A percentile compares a stretch with the other conserved stretches of the same genome.
Conservation (phyloP, 2,888 invertebrate species). For the Bembecia ichneumoniformis region DNA sequence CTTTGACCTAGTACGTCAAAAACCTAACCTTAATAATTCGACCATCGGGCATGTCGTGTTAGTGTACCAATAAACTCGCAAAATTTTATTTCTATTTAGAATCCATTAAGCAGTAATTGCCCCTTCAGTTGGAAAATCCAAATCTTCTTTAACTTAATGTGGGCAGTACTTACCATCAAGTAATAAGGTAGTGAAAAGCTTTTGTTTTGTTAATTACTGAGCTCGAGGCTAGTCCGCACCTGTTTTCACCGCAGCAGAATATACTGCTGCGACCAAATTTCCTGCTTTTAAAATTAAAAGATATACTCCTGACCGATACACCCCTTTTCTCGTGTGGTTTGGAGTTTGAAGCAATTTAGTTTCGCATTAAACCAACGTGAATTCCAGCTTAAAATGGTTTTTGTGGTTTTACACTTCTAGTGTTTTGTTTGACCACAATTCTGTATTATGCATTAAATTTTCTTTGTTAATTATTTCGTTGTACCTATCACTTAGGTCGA, state of each 20-base stretch:
- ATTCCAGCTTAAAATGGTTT: slow-evolving; percentile 1
- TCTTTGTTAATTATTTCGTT: too few species aligned
- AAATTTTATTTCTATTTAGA: not conserved
- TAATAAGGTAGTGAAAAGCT: slow-evolving; percentile 49
- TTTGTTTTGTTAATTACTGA: slow-evolving; percentile 63
- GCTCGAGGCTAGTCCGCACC: slow-evolving; percentile 44
- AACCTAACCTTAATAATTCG: too few species aligned
- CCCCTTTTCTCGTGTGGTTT: slow-evolving; percentile 2
- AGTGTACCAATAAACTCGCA: not conserved
- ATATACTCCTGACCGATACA: slow-evolving; percentile 40
- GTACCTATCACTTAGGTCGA: too few species aligned
- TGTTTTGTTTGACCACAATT: too few species aligned
- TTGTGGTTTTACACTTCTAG: not conserved
- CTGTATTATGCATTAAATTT: too few species aligned
- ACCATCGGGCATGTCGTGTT: too few species aligned
- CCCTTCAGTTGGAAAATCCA: slow-evolving; percentile 19
- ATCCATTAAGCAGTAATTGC: not conserved
- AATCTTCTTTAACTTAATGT: slow-evolving; percentile 40
- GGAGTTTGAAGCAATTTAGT: slow-evolving; percentile 3
- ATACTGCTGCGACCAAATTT: slow-evolving; percentile 47
- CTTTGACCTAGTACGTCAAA: too few species aligned
- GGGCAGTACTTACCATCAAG: slow-evolving; percentile 38
- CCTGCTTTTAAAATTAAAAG: slow-evolving; percentile 50
- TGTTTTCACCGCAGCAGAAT: slow-evolving; percentile 50
- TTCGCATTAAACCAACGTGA: slow-evolving; percentile 1